Base-by-base conservation (phyloP, 2,888 invertebrate species). In the Cotesia congregata region DNA sequence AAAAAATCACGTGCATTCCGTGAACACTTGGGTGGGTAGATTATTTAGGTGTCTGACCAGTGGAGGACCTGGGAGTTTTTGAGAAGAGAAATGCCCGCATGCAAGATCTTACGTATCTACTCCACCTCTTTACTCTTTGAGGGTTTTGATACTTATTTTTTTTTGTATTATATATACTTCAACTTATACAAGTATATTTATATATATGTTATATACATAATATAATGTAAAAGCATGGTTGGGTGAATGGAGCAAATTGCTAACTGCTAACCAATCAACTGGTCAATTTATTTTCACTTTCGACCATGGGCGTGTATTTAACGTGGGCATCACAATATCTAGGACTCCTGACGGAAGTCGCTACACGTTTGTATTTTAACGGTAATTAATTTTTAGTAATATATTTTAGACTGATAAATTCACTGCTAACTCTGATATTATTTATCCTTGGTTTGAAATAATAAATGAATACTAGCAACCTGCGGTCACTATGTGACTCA, bases 251-350 rank as follows among this genome's bases (percentile, higher is more conserved):
- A 79, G 80, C 67, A 83, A 83, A 83, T 83, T 80, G 79, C 77
- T 77, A 74, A 77, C 78, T 50, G 50, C 50, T 50, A 50, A 50
- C 50, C 78, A 80, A 81, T 81, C 78, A 80, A 79, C 79, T 78
- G 77, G 80, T 73, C 82, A 80, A 83, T 84, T 82, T 82, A 84
- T 83, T 83, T 84, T 82, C 82, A 81, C 81, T 82, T 81, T 81
- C 80, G 76, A 82, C 83, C 70, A 68, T 75, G 76, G 75, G 75
- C 74, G 69, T 70, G 76, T 15, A 75, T 50, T 20, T 50, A 39
- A 17, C 30, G 64, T 41, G 65, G 41, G 39, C 70, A 68, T 50
- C 50, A 69, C 39, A 41, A 62, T 62, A 74, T 62, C 74, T 74
- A 68, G 69, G 69, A 74, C 69, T 74, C 64, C 40, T 61, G 20